Conservation (phyloP, 2,113 vertebrate species). For the Proteles cristata region DNA sequence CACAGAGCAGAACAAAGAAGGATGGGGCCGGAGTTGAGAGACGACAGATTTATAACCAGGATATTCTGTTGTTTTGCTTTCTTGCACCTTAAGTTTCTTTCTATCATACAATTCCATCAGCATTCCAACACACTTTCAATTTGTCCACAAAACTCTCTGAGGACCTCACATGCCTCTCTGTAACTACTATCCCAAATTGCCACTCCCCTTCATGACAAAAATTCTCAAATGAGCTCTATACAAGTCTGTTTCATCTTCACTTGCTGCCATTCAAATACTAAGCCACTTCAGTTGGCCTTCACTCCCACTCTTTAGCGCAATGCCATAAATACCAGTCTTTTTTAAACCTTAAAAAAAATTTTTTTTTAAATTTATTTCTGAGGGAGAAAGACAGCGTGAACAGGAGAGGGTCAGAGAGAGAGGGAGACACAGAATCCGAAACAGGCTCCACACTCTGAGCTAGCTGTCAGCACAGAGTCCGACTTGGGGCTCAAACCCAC, state of each 20-base stretch:
- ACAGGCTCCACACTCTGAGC: too few species aligned
- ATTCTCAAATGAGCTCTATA: background rate
- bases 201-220: background rate
- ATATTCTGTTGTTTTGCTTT: background rate
- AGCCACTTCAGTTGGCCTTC: background rate
- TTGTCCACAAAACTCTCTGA: background rate
- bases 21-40: background rate
- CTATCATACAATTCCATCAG: background rate
- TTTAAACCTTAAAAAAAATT: too few species aligned
- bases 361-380: too few species aligned
- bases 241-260: background rate
- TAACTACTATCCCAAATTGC: background rate
- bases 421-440: too few species aligned
- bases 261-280: background rate
- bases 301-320: background rate
- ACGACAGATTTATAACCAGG: background rate
- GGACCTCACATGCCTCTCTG: background rate
- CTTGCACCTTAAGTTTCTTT: background rate
- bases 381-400: too few species aligned
- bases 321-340: background rate
- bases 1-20: background rate
- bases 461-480: too few species aligned
- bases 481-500: too few species aligned
- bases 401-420: too few species aligned
- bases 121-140: background rate